Base-by-base conservation (phyloP, 2,797 vertebrate genomes). In the Strix occidentalis region DNA sequence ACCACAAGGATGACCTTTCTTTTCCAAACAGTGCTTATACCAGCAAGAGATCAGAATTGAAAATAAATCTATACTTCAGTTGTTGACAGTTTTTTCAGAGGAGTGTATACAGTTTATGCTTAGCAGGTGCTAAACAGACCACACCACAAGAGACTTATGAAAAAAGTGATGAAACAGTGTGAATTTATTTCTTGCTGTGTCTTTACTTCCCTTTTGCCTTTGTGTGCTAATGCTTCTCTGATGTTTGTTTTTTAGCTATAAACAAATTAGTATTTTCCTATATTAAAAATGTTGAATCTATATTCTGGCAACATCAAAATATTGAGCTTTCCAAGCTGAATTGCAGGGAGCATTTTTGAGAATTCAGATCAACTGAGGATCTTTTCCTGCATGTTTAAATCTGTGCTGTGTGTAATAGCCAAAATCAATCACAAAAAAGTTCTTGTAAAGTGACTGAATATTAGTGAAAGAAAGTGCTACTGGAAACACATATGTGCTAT, bases 1-100 rank as follows among this genome's bases (percentile, higher is more conserved):
- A 76, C 92, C 89, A 69, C 60, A 66, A 78, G 93, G 65, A 60
- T 74, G 84, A 96, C 88, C 95, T 97, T 87, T 83, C 71, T 95
- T 93, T 87, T 83, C 45, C 29, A 9, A 41, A 37, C 1, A 1
- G 18, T 41, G 3, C 31, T 90, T 66, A 28, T 2, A 84, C 10
- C 78, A 84, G 39, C 13, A 17, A 65, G 85, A 84, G 58, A 45
- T 80, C n/a, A 39, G 31, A 54, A 31, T 8, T 56, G 56, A 80
- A 74, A 94, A 37, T 37, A 20, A 77, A 35, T n/a, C 17, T 31
- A 3, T 46, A 19, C 48, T 77, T 72, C 57, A 6, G 50, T 13
- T 41, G 13, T 5, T 80, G 89, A 61, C 28, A 45, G 12, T 19
- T 54, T 50, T 80, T 74, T 58, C 69, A 65, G 18, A 66, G n/a